Evolutionary conservation across 2,888 invertebrate genomes (phyloP), one percentile per base, ranked within the genome.

Genomic region (Kuschelorhynchus macadamiae): DNA sequence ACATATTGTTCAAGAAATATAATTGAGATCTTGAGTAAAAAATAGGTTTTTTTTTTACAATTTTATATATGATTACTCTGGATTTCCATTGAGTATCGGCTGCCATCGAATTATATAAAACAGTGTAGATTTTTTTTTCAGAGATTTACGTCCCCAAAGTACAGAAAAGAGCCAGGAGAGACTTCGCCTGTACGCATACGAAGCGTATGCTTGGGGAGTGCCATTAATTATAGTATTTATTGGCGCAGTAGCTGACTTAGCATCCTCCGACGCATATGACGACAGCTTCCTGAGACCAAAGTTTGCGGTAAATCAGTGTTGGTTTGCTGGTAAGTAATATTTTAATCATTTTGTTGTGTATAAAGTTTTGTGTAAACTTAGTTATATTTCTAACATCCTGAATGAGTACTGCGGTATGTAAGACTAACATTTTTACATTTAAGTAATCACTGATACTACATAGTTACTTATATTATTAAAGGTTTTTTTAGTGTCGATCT

Each of bases 91-190:
- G n/a, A n/a, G n/a, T n/a, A n/a, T n/a, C n/a, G n/a, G n/a, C n/a
- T n/a, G n/a, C n/a, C n/a, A n/a, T n/a, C n/a, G n/a, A n/a, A n/a
- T n/a, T n/a, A n/a, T n/a, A n/a, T n/a, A n/a, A n/a, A n/a, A n/a
- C n/a, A n/a, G n/a, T n/a, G n/a, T n/a, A n/a, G n/a, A n/a, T 25
- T 49, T 75, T 76, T 80, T 66, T 81, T 81, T 71, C 86, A 93
- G 94, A 71, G 94, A 94, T 85, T 88, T 94, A 82, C 88, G 94
- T 59, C 94, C 94, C 71, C 92, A 93, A 78, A 92, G 91, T 78
- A 86, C 94, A 83, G 94, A 94, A 85, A 93, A 93, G 83, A 91
- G 92, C 75, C 94, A 94, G 86, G 94, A 94, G 85, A 86, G 90
- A 71, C 88, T 92, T 79, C 89, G 94, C 62, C 87, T 94, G 76